Percentiles rank a stretch among this genome's conserved stretches.
Conservation (phyloP, 2,113 vertebrate genomes). For the Rissa tridactyla region DNA sequence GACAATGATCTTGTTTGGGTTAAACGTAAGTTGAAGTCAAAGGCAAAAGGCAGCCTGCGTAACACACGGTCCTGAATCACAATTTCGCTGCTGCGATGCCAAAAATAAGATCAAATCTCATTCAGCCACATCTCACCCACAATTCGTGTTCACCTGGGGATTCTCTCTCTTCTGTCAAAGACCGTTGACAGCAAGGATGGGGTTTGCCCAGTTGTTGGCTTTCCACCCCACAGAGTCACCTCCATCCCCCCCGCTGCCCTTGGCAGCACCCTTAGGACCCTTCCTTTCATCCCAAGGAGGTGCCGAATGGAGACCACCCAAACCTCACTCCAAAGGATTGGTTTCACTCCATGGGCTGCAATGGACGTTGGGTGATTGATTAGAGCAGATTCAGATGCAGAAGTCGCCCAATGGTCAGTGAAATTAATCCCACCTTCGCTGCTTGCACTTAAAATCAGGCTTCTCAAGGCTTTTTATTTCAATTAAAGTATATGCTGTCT, state of each 20-base stretch:
- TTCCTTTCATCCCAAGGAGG: neutral
- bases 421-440: neutral
- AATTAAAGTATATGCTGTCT: neutral
- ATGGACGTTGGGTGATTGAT: too few relatives aligned
- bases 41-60: neutral
- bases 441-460: too few relatives aligned
- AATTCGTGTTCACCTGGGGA: neutral
- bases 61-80: neutral
- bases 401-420: fast-evolving
- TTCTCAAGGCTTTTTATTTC: neutral
- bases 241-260: too few relatives aligned
- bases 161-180: neutral
- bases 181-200: neutral
- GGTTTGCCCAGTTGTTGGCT: too few relatives aligned
- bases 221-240: neutral
- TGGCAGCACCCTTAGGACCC: neutral
- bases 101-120: neutral
- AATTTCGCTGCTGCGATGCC: neutral
- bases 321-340: neutral
- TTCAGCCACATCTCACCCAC: fast-evolving
- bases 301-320: neutral
- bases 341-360: neutral
- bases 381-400: neutral
- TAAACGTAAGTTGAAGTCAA: neutral
- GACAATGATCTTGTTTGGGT: neutral